A percentile compares a stretch with the other conserved stretches of the same genome.
Evolutionary conservation across 1,140 invertebrate genomes (phyloP).

Genomic region (Dreissena polymorpha): DNA sequence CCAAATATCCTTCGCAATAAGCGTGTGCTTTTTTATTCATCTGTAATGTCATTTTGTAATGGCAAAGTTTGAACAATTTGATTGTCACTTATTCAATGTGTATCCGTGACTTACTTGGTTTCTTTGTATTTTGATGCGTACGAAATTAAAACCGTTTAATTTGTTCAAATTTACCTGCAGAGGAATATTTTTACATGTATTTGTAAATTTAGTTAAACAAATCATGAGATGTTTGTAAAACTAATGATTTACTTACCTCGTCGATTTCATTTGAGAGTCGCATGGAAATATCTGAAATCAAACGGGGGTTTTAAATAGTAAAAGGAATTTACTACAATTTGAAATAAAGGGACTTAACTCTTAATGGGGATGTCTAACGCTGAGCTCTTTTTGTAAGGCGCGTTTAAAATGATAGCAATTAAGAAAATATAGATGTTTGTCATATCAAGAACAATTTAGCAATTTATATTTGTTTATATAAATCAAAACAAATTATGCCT

Average conservation of each 20-base stretch:
- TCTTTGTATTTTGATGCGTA: neutral
- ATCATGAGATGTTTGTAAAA: too few species aligned
- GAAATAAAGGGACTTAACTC: too few species aligned
- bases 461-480: neutral
- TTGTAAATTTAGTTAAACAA: neutral
- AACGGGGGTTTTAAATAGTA: too few species aligned
- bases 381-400: neutral
- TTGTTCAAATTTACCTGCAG: neutral
- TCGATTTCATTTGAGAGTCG: too few species aligned
- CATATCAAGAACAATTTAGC: neutral
- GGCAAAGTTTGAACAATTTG: neutral
- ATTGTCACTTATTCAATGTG: neutral
- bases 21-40: constrained; percentile 6
- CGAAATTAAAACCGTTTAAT: neutral
- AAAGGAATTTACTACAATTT: too few species aligned
- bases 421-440: neutral
- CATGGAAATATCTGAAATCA: too few species aligned
- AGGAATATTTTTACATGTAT: neutral
- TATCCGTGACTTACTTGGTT: neutral
- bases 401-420: neutral
- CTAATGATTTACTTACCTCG: too few species aligned
- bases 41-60: neutral
- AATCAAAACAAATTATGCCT: neutral
- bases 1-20: constrained; percentile 29
- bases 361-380: too few species aligned